Conservation (phyloP, 1,140 invertebrate species). For the Panagrolaimus sp. region DNA sequence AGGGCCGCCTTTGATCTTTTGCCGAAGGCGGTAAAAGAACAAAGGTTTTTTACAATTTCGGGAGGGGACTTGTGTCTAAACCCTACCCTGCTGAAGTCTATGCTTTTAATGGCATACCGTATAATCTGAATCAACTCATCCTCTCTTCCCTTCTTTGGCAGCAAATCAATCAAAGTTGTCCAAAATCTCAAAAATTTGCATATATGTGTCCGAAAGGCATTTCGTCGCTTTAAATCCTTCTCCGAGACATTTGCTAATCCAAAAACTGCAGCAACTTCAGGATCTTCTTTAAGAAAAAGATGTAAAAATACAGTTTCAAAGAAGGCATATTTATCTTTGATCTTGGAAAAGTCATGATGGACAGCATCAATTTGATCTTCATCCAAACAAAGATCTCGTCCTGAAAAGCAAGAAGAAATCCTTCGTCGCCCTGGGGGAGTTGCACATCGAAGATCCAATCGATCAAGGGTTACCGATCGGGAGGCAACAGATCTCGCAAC, state of each 20-base stretch:
- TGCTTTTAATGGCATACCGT: constrained; percentile 36
- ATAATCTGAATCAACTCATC: constrained; percentile 53
- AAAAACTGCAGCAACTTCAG: constrained; percentile 51
- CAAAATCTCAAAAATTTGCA: constrained; percentile 56
- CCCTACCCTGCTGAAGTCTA: no score
- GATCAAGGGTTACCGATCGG: not conserved
- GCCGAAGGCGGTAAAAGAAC: no score
- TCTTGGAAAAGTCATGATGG: not conserved
- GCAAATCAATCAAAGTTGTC: constrained; percentile 48
- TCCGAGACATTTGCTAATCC: constrained; percentile 44
- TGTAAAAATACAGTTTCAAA: constrained; percentile 52
- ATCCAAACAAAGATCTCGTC: not conserved
- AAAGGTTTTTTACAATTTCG: no score
- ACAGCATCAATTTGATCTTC: not conserved
- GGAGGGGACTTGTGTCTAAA: no score
- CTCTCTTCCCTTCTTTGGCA: constrained; percentile 45
- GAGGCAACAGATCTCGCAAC: not conserved
- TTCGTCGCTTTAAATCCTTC: constrained; percentile 40
- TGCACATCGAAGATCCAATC: not conserved
- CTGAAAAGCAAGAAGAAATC: not conserved
- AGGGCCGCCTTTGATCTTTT: no score
- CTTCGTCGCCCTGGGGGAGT: not conserved
- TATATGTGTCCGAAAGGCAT: constrained; percentile 55
- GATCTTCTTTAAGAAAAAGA: constrained; percentile 50
- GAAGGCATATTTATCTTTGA: constrained; percentile 3